A percentile compares a stretch with the other conserved stretches of the same genome.
These are phyloP conservation scores for Ciconia stormi DNA, from an alignment of 2,113 vertebrate species.

Conservation along the genomic window DNA sequence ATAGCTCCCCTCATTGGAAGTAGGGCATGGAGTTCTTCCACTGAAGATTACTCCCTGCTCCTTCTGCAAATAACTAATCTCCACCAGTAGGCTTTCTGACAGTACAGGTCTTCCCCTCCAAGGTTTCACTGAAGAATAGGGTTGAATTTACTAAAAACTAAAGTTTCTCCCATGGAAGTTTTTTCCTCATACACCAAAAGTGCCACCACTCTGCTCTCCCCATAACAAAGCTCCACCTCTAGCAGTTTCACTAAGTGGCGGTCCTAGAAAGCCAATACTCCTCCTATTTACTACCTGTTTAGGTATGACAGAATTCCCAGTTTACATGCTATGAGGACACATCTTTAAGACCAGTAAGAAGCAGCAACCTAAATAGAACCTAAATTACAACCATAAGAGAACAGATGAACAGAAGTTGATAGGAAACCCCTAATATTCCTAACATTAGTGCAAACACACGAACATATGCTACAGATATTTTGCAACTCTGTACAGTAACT, in stretches of 20 bases:
- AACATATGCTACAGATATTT: background rate
- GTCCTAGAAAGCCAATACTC: background rate
- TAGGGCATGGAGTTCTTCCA: fast-evolving
- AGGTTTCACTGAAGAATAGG: background rate
- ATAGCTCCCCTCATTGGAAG: background rate
- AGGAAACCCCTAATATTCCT: background rate
- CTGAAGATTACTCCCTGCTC: background rate
- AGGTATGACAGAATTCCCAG: background rate
- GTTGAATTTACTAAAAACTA: background rate
- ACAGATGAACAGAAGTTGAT: background rate
- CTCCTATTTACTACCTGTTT: background rate
- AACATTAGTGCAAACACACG: background rate
- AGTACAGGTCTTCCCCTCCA: background rate
- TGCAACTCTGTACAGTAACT: background rate
- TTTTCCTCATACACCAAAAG: background rate
- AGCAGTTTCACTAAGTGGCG: background rate
- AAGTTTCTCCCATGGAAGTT: background rate
- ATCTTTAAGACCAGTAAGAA: background rate
- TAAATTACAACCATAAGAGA: background rate
- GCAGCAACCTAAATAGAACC: background rate
- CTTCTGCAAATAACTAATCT: background rate
- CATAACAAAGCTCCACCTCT: background rate
- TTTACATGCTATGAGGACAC: background rate
- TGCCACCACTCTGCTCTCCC: background rate
- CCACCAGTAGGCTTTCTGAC: background rate